Base-by-base conservation (phyloP, 2,113 vertebrate genomes). In the Silurus meridionalis region DNA sequence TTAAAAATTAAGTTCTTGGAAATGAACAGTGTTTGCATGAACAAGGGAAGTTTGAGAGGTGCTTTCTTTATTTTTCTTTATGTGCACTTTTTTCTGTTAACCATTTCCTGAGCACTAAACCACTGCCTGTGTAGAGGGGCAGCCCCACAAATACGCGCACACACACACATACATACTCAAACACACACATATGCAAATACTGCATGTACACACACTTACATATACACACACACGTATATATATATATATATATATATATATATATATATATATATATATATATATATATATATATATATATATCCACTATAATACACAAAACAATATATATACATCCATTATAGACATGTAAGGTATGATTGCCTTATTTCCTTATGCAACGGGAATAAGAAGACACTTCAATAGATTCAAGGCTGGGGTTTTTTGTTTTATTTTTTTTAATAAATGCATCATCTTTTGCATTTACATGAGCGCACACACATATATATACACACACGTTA, bases 41-140 rank as follows among this genome's bases (percentile, higher is more conserved):
- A 66, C 28, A 14, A 72, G 60, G 80, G 11, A 60, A 82, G 71
- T 88, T 89, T 81, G 23, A 90, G 74, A 86, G 78, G 37, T 53
- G 87, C 57, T 92, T 92, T 91, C 89, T 80, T 82, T 82, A 87
- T 85, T 82, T 87, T 84, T 85, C 69, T 86, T 87, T 86, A 86
- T 86, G 85, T 72, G 77, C 60, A 52, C 46, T 82, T 92, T 89
- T 91, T 82, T 91, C 71, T 91, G 92, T 85, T 92, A 94, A 89
- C 91, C 93, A 93, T 93, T 91, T 95, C 94, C 95, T 94, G 93
- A 91, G 89, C 77, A 57, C 74, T 92, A 50, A 94, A 94, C 93
- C 93, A 79, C 91, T 92, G 37, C 28, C 86, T 90, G 92, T 93
- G 63, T 91, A 74, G 90, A 87, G 93, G 94, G 94, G 93, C 90